Percentiles rank a stretch among this genome's conserved stretches.
phyloP scores from a whole-genome alignment of 2,113 vertebrate species.

The Cyprinodon brontotheroides region DNA sequence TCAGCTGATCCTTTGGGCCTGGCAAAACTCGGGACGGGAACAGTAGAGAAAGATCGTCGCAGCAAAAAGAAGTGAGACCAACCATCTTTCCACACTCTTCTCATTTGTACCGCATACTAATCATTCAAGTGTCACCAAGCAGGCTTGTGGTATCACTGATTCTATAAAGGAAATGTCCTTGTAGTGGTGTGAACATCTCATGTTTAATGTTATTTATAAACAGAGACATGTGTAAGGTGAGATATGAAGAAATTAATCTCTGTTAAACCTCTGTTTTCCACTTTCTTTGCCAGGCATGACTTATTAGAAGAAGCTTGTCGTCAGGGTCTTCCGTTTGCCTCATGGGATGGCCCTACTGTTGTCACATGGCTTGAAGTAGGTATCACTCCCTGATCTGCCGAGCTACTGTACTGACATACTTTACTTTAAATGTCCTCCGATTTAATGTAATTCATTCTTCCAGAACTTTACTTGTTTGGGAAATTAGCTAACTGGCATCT shows the following conservation, averaged over 20 bases:
- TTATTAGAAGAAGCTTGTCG: conserved; percentile 91
- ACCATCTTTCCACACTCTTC: conserved; percentile 8
- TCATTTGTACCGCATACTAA: neutral
- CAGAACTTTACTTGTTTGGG: neutral
- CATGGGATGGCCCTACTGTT: conserved; percentile 94
- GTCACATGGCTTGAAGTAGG: conserved; percentile 92
- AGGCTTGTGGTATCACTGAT: neutral
- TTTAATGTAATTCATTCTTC: neutral
- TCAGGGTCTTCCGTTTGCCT: conserved; percentile 91
- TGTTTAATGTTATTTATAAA: conserved; percentile 36
- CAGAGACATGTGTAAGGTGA: conserved; percentile 32
- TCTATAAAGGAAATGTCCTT: neutral
- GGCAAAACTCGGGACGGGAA: conserved; percentile 86
- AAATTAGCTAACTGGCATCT: neutral
- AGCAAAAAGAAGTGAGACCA: conserved; percentile 91
- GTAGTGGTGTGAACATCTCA: neutral
- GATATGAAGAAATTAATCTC: conserved; percentile 41
- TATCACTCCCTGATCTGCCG: neutral
- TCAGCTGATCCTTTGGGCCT: conserved; percentile 87
- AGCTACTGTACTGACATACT: neutral
- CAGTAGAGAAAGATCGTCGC: conserved; percentile 89
- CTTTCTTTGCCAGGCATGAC: conserved; percentile 82
- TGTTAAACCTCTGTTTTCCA: conserved; percentile 37
- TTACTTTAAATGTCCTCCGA: neutral
- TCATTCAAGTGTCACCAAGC: conserved; percentile 4